Base-by-base conservation (phyloP, 1,140 invertebrate species). In the Calosoma granatense region DNA sequence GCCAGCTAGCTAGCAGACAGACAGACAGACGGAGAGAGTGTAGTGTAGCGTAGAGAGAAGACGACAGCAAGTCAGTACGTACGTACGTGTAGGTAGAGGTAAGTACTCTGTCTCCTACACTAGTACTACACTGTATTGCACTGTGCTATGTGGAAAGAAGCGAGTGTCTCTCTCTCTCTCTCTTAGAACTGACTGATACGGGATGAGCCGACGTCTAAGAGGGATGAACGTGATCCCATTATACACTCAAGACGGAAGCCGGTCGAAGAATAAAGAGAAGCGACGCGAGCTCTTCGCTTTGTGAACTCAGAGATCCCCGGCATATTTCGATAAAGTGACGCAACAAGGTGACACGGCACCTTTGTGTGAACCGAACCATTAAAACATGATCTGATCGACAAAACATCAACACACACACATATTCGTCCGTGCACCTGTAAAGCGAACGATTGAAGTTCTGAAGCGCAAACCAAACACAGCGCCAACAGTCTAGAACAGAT, bases 201-300 rank as follows among this genome's bases (percentile, higher is more conserved):
- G 9, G 41, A 9, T 47, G 41, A 17, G 17, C 3, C 9, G 17
- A n/a, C 21, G 17, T 21, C 51, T 53, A 53, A 53, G 51, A 53
- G 51, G 20, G 51, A 53, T 53, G 21, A 20, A 53, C 51, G 51
- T 53, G 51, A 53, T 53, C 51, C 51, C 51, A 53, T 53, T 53
- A 53, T 21, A 53, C 17, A 21, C 51, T 53, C 17, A 47, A 47
- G 41, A 47, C 26, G 26, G 26, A 30, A 30, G 26, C 26, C 17
- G 41, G 9, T 17, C 41, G 41, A 47, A 6, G 41, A 47, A 47
- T 47, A 47, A 47, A 47, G 41, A 30, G 26, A 4, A 14, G 14
- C 26, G 26, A 14, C 26, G 26, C 26, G 4, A n/a, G 4, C 26
- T 4, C 14, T 30, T 14, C 4, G 41, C 41, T 9, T 17, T 47